These are phyloP conservation scores for Acrobeloides nanus DNA, from an alignment of 2,888 invertebrate species.

Conservation along the genomic window DNA sequence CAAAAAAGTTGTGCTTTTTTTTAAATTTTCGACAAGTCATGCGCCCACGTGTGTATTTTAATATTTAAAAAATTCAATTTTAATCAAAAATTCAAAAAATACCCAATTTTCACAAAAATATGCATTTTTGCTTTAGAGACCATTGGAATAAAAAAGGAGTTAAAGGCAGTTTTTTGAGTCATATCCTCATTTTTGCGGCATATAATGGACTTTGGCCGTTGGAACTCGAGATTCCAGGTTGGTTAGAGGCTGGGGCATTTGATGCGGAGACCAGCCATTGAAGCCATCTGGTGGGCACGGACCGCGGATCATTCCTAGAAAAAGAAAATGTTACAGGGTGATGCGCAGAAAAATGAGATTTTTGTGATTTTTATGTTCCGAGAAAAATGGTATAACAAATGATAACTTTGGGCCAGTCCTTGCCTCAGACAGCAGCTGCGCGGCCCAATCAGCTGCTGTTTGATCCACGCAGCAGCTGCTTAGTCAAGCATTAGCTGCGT, in stretches of 20 bases:
- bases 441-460: too few species aligned
- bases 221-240: conserved; percentile 68
- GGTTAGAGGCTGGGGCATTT: conserved; percentile 69
- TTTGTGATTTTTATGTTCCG: too few species aligned
- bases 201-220: conserved; percentile 68
- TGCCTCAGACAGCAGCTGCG: too few species aligned
- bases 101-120: too few species aligned
- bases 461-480: too few species aligned
- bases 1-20: background rate
- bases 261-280: conserved; percentile 6
- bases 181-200: conserved; percentile 55
- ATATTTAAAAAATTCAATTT: background rate
- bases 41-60: too few species aligned
- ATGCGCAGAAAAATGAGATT: too few species aligned
- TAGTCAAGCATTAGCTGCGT: too few species aligned
- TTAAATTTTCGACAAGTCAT: background rate
- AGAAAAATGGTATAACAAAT: too few species aligned
- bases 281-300: background rate
- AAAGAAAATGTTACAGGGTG: too few species aligned
- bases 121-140: too few species aligned
- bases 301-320: background rate
- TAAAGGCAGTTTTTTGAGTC: background rate
- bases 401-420: too few species aligned
- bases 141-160: background rate
- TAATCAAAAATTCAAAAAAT: background rate